These are phyloP conservation scores for Nephrocerus scutellatus DNA, from an alignment of 2,888 invertebrate species.

Conservation along the genomic window DNA sequence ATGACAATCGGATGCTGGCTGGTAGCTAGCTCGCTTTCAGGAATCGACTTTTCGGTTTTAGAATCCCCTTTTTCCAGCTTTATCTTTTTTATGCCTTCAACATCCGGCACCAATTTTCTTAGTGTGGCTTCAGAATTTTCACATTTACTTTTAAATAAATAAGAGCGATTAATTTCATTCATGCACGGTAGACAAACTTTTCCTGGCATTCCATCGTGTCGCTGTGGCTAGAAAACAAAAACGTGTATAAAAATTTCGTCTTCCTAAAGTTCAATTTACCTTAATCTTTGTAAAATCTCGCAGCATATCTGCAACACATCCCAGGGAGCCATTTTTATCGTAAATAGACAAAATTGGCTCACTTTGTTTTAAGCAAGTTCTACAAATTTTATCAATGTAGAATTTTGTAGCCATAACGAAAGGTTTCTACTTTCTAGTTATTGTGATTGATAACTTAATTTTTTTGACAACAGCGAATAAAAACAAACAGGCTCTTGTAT, in stretches of 20 bases:
- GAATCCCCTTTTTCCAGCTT: not conserved
- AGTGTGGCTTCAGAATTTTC: constrained; percentile 42
- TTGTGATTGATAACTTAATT: no score
- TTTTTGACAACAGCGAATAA: no score
- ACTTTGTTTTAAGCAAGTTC: constrained; percentile 39
- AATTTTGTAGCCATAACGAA: no score
- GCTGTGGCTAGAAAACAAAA: constrained; percentile 31
- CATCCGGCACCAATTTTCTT: constrained; percentile 33
- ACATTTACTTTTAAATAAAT: constrained; percentile 45
- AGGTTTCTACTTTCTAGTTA: no score
- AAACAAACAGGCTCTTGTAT: no score
- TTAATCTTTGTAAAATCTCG: constrained; percentile 31
- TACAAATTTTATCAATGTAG: constrained; percentile 41
- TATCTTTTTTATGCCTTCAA: not conserved
- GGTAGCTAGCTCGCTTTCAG: no score
- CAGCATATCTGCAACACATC: constrained; percentile 41
- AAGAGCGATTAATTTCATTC: constrained; percentile 44
- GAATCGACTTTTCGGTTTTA: no score
- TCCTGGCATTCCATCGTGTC: constrained; percentile 40
- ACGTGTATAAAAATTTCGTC: not conserved
- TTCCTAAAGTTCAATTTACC: constrained; percentile 22
- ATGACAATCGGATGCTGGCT: no score
- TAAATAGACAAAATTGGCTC: constrained; percentile 41
- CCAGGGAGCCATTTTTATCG: constrained; percentile 27
- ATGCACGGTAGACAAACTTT: constrained; percentile 44